Percentiles rank a stretch among this genome's conserved stretches.
phyloP scores from a whole-genome alignment of 2,113 vertebrate genomes.

The Pollachius pollachius region DNA sequence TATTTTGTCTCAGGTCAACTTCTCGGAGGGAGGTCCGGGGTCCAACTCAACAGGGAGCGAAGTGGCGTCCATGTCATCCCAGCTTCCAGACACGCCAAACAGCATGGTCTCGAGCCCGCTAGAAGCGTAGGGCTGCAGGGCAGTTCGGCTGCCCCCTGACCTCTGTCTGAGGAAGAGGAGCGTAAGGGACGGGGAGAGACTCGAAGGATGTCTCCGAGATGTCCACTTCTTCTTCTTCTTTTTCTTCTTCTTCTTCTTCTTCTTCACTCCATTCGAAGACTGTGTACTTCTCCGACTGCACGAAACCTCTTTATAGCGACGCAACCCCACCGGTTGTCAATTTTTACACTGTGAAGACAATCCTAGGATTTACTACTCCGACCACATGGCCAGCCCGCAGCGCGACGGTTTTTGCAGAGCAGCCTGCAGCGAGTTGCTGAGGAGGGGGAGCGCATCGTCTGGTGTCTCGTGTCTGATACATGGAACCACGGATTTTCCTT shows the following conservation, averaged over 20 bases:
- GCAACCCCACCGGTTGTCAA: constrained; percentile 80
- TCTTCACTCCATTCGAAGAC: constrained; percentile 48
- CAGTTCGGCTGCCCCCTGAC: constrained; percentile 22
- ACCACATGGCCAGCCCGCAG: constrained; percentile 59
- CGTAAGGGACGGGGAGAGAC: constrained; percentile 6
- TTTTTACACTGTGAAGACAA: constrained; percentile 99
- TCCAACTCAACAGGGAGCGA: constrained; percentile 98
- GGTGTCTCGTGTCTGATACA: constrained; percentile 62
- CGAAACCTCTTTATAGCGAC: constrained; percentile 76
- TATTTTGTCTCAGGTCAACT: constrained; percentile 83
- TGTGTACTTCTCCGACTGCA: constrained; percentile 73
- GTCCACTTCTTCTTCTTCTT: neutral
- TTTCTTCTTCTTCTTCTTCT: neutral
- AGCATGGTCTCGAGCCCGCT: constrained; percentile 99
- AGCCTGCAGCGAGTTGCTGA: constrained; percentile 71
- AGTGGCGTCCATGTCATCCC: constrained; percentile 98
- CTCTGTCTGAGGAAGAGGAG: constrained; percentile 10
- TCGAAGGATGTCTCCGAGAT: constrained; percentile 27
- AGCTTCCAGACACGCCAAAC: constrained; percentile 98
- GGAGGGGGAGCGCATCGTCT: constrained; percentile 31
- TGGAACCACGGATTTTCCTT: neutral
- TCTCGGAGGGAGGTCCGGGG: constrained; percentile 95
- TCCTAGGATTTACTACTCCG: constrained; percentile 88
- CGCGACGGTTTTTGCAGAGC: constrained; percentile 60
- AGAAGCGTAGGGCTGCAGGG: constrained; percentile 85